phyloP scores from a whole-genome alignment of 2,888 invertebrate species.

The Cyclophora punctaria region DNA sequence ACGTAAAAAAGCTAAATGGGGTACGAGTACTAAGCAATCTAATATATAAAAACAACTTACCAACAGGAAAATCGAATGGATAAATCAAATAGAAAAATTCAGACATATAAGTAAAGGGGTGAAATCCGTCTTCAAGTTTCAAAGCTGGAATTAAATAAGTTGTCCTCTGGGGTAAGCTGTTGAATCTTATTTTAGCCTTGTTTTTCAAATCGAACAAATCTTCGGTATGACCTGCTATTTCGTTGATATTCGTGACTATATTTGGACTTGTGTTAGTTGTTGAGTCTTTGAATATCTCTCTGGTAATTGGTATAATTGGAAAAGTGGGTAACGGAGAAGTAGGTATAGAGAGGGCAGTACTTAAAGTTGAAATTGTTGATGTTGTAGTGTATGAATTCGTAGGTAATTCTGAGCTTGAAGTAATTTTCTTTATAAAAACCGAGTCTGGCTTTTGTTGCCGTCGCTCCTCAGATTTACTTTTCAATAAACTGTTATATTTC shows the following conservation, averaged over 20 bases:
- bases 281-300: constrained; percentile 39
- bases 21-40: constrained; percentile 1
- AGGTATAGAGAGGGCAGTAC: constrained; percentile 10
- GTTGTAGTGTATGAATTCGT: background rate
- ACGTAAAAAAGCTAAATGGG: too few relatives aligned
- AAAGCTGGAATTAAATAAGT: constrained; percentile 69
- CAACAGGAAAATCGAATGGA: constrained; percentile 78
- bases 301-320: constrained; percentile 53
- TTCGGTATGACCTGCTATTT: constrained; percentile 46
- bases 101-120: constrained; percentile 78
- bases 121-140: constrained; percentile 75
- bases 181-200: constrained; percentile 63
- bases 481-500: constrained; percentile 45
- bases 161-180: constrained; percentile 59
- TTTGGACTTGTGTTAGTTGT: constrained; percentile 38
- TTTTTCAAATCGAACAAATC: constrained; percentile 60
- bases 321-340: constrained; percentile 19
- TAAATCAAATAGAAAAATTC: constrained; percentile 77
- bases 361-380: constrained; percentile 5
- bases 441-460: constrained; percentile 38
- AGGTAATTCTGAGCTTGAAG: background rate
- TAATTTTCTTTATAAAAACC: constrained; percentile 27
- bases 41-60: constrained; percentile 53
- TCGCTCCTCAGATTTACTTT: constrained; percentile 40
- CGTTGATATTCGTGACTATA: constrained; percentile 44